A percentile compares a stretch with the other conserved stretches of the same genome.
Conservation (phyloP, 2,797 vertebrate genomes). For the Bradypodion pumilum region DNA sequence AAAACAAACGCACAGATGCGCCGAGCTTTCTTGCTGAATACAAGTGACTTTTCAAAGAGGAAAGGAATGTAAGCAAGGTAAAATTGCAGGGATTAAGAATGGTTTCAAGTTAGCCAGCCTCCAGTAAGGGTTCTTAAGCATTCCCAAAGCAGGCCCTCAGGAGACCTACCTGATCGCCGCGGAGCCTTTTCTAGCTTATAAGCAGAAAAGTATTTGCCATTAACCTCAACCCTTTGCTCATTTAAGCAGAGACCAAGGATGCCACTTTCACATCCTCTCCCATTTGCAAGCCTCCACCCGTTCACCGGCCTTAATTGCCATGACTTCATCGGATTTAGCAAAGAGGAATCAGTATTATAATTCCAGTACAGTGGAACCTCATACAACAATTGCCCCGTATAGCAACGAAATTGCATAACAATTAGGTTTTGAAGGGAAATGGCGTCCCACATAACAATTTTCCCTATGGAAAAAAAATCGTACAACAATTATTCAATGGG, state of each 20-base stretch:
- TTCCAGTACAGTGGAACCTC: no score
- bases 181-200: background rate
- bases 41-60: constrained; percentile 59
- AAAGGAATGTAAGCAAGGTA: constrained; percentile 65
- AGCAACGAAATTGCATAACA: no score
- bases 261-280: constrained; percentile 1
- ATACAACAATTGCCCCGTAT: no score
- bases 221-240: constrained; percentile 43
- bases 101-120: constrained; percentile 57
- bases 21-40: constrained; percentile 48
- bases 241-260: constrained; percentile 37
- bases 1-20: constrained; percentile 67
- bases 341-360: background rate
- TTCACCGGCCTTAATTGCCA: background rate
- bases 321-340: background rate
- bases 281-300: background rate
- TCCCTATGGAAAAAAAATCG: no score
- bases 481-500: no score
- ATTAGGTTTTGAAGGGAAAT: no score
- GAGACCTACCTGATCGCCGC: constrained; percentile 35
- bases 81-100: constrained; percentile 58
- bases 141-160: constrained; percentile 35
- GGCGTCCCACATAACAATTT: no score
- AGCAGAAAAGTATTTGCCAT: constrained; percentile 28
- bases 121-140: constrained; percentile 45